Base-by-base conservation (phyloP, 2,888 invertebrate species). In the Polyommatus icarus region DNA sequence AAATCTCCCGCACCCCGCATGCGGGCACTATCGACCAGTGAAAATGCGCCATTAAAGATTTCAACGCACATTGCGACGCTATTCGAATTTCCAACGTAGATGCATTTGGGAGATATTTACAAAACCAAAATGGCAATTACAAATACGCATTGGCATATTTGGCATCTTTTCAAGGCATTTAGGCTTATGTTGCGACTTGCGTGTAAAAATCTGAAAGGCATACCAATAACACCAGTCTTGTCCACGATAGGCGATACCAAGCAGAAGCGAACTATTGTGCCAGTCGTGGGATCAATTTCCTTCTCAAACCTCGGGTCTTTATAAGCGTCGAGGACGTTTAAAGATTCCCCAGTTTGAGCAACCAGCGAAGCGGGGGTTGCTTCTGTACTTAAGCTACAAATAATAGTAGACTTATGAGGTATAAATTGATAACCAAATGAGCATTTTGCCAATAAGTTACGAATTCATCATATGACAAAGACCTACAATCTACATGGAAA, bases 291-390 rank as follows among this genome's bases (percentile, higher is more conserved):
- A 81, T 95, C 95, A 18, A 95, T 88, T 78, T 95, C 95, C 76
- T 91, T 95, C 46, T 86, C 81, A 83, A 95, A 95, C 24, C 95
- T 89, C 0, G 90, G 83, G 85, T 96, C 96, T 75, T 89, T 93
- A 85, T 94, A 95, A 0, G 95, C 94, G 80, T 96, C 95, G 24
- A 85, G 85, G 1, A 96, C 87, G 85, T 96, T 96, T 12, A 95
- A 82, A 0, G 86, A 80, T 20, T 87, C 84, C 0, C 95, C 95
- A 0, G 94, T 94, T 71, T 90, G 86, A 0, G 95, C 95, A 0
- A 95, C 95, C 1, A 91, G 81, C 1, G 94, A 94, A 0, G 95
- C 95, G 32, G 95, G 95, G 0, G 94, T 94, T 76, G 90, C 86
- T 73, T 95, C 95, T 81, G 84, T 86, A 29, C 87, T 87, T 71